Evolutionary conservation across 2,888 invertebrate species (phyloP), one percentile per base, ranked within the genome.

Genomic region (Drosophila paracracens): DNA sequence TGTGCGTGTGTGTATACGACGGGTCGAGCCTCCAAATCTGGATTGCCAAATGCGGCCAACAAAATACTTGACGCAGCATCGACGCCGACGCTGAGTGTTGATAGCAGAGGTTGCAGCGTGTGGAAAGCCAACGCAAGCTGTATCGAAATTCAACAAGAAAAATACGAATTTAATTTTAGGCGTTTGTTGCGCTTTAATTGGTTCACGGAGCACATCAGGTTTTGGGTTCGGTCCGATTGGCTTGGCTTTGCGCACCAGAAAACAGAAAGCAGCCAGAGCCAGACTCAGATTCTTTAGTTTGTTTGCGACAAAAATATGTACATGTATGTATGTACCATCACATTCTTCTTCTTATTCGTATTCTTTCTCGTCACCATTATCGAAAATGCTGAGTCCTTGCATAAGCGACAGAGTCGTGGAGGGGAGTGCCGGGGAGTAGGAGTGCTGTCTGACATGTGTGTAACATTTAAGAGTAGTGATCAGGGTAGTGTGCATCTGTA

Each of bases 11-110:
- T 74, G 52, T 54, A 54, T 76, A 74, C 61, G 68, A 82, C 78
- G 81, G 85, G 85, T 89, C 85, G 85, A 85, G 85, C 85, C 85
- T 88, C 85, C 90, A 85, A 85, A 89, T 88, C 90, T 89, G 85
- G 81, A 82, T 80, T 80, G 69, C 74, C 75, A 78, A 84, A 64
- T 62, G 74, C 54, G 70, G 43, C 40, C 67, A 78, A 66, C 70
- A 77, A 70, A 33, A 54, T 46, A 38, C 18, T 29, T 38, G 46
- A 25, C 29, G 27, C 56, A 57, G 35, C 62, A 56, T 21, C 31
- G 50, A 40, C 56, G 50, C 38, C 53, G 31, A 54, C 62, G 50
- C 31, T 40, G 63, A 46, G 29, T 51, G 31, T 56, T n/a, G n/a
- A 29, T 13, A 57, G 48, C 48, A 29, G 50, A 46, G 62, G 48